Evolutionary conservation across 1,140 invertebrate genomes (phyloP).

Genomic region (Zaprionus inermis): DNA sequence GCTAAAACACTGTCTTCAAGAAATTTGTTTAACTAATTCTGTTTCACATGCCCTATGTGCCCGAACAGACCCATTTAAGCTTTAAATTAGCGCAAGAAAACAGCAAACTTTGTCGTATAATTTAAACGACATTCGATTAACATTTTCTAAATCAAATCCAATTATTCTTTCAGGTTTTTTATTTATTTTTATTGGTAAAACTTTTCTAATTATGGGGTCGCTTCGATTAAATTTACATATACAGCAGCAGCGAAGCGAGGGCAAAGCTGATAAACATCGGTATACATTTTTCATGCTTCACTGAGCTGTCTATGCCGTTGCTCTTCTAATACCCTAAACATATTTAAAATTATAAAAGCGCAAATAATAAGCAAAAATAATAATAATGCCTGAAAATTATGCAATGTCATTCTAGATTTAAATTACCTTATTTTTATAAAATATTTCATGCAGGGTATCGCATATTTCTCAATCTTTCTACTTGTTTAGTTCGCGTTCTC

Average conservation of each 20-base stretch:
- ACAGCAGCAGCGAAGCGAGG: not conserved
- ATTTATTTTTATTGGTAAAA: slow-evolving; percentile 27
- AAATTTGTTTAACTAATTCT: not conserved
- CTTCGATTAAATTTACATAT: slow-evolving; percentile 53
- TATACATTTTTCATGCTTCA: slow-evolving; percentile 59
- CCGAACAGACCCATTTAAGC: not conserved
- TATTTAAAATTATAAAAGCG: not conserved
- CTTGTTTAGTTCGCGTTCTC: not conserved
- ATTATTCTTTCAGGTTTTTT: slow-evolving; percentile 33
- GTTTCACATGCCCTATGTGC: not conserved
- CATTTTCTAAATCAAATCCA: slow-evolving; percentile 45
- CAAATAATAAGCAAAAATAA: too few relatives aligned
- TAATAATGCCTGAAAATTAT: too few relatives aligned
- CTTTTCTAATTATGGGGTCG: slow-evolving; percentile 69
- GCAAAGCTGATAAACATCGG: slow-evolving; percentile 32
- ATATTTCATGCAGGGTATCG: slow-evolving; percentile 3
- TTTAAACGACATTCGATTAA: slow-evolving; percentile 27
- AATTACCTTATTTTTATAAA: not conserved
- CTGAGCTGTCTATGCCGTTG: slow-evolving; percentile 26
- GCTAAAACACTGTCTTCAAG: not conserved
- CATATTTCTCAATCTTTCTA: not conserved
- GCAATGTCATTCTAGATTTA: not conserved
- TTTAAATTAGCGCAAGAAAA: not conserved
- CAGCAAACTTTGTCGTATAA: not conserved
- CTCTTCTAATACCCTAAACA: slow-evolving; percentile 9